Base-by-base conservation (phyloP, 2,113 vertebrate genomes). In the Austrofundulus limnaeus region DNA sequence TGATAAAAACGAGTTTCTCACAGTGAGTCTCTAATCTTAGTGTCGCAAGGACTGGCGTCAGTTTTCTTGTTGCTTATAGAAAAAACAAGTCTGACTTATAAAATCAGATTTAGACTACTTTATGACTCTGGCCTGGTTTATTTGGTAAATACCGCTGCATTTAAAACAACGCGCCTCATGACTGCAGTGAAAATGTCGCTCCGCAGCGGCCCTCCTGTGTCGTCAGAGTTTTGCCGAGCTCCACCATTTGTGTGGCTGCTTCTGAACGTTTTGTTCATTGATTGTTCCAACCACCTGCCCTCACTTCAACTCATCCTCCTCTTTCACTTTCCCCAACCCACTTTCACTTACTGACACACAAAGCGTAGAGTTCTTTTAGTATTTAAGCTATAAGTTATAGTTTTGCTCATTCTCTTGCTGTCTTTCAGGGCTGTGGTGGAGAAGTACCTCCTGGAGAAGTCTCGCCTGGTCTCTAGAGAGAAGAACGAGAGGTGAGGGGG, bases 391-490 rank as follows among this genome's bases (percentile, higher is more conserved):
- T 38, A n/a, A n/a, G n/a, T n/a, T n/a, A n/a, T n/a, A n/a, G n/a
- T 41, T 16, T 14, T 37, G 0, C 42, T 45, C 1, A 14, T 15
- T 24, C 8, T 24, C 41, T 47, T 13, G 37, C 42, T 53, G 4
- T 46, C 20, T 56, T 41, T 38, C 42, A 99, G 97, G 78, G 97
- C 97, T 37, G 95, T 99, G 47, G 97, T 98, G 54, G 97, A 99
- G 89, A 99, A 99, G 75, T 99, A 99, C 72, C 92, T 99, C 82
- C 94, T 99, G 82, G 97, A 99, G 87, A 99, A 99, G 84, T 98
- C 96, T 78, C 96, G 96, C 5, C 90, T 99, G 62, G 97, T 99
- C 49, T 99, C 97, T 79, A 94, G 93, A 85, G 97, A 95, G 82
- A 97, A 98, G 79, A 96, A 98, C 34, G 97, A 99, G 90, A 95